These are phyloP conservation scores for Cossypha dichroa DNA, from an alignment of 2,797 vertebrate species.

Conservation along the genomic window DNA sequence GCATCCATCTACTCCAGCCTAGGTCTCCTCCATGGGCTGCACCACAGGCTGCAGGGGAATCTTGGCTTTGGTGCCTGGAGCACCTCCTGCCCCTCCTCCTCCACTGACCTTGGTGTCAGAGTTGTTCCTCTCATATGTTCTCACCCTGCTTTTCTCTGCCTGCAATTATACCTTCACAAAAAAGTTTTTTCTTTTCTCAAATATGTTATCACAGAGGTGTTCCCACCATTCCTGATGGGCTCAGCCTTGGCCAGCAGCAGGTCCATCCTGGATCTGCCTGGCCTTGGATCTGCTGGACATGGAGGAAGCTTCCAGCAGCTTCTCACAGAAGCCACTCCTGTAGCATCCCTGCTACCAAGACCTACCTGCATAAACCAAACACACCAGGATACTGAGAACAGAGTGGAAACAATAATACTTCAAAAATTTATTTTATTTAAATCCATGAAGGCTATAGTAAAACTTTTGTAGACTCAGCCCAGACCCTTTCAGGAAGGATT, in stretches of 20 bases:
- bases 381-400: neutral
- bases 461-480: neutral
- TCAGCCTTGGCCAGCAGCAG: neutral
- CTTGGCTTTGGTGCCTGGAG: accelerated
- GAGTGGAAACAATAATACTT: neutral
- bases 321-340: neutral
- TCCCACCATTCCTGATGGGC: neutral
- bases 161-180: neutral
- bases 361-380: neutral
- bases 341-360: neutral
- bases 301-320: neutral
- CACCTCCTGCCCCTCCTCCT: neutral
- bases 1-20: neutral
- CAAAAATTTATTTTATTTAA: neutral
- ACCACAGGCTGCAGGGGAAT: neutral
- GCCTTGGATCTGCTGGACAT: neutral
- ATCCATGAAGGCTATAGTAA: neutral
- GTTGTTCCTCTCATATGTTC: neutral
- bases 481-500: neutral
- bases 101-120: neutral
- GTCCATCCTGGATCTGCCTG: neutral
- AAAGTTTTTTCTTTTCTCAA: neutral
- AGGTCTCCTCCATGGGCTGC: neutral
- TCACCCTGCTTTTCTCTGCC: neutral
- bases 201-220: neutral